These are phyloP conservation scores for Equus przewalskii DNA, from an alignment of 2,113 vertebrate species.

Conservation along the genomic window DNA sequence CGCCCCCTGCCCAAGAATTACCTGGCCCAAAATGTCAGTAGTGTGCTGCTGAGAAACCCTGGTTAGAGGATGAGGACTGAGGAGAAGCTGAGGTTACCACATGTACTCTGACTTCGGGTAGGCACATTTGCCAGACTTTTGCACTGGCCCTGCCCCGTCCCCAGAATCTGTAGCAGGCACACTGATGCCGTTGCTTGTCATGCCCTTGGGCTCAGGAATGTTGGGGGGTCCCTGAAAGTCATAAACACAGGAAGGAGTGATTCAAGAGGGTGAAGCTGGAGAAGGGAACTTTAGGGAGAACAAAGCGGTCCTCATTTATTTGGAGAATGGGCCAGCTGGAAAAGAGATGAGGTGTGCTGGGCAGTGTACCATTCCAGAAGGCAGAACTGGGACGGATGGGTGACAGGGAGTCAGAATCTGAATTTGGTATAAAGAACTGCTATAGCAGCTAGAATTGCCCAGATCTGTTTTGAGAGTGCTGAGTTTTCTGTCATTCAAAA, in stretches of 20 bases:
- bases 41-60: neutral
- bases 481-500: neutral
- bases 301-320: neutral
- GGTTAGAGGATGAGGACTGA: neutral
- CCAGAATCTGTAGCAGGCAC: neutral
- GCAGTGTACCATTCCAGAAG: neutral
- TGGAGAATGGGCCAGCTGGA: neutral
- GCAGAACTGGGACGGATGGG: neutral
- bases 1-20: neutral
- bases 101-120: neutral
- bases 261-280: neutral
- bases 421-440: slow-evolving; percentile 28
- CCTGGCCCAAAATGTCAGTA: neutral
- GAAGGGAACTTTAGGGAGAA: neutral
- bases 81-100: neutral
- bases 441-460: neutral
- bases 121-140: neutral
- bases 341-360: neutral
- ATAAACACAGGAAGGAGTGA: slow-evolving; percentile 20
- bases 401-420: neutral
- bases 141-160: neutral
- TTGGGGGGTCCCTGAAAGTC: neutral
- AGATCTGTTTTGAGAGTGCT: neutral
- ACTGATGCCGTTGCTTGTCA: neutral
- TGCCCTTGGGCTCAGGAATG: neutral